Conservation (phyloP, 2,113 vertebrate species). For the Dromaius novaehollandiae region DNA sequence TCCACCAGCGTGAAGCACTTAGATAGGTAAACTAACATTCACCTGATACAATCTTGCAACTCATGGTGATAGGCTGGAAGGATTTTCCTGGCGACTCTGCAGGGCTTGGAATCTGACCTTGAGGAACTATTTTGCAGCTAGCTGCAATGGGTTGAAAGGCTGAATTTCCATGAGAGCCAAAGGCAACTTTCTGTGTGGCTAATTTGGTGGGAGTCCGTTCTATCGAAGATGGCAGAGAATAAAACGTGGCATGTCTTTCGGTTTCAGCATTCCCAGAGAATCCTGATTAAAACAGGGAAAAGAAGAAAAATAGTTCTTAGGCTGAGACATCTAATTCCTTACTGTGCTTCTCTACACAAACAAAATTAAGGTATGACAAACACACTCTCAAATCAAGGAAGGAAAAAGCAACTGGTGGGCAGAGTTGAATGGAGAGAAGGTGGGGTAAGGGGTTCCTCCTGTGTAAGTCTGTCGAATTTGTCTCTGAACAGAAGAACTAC, state of each 20-base stretch:
- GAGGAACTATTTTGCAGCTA: conserved; percentile 97
- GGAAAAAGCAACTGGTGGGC: not conserved
- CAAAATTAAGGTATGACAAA: not conserved
- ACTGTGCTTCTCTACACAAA: conserved; percentile 13
- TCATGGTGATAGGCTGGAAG: conserved; percentile 99
- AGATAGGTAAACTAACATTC: conserved; percentile 49
- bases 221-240: conserved; percentile 80
- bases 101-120: conserved; percentile 88
- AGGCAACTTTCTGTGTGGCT: conserved; percentile 87
- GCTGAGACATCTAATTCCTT: conserved; percentile 26
- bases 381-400: not conserved
- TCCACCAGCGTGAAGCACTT: not conserved
- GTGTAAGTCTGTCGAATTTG: not conserved
- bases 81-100: conserved; percentile 95
- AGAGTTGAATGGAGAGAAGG: rapidly evolving
- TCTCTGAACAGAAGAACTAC: not conserved
- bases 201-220: conserved; percentile 91
- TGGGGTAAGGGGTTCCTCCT: not conserved
- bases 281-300: conserved; percentile 77
- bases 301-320: conserved; percentile 62
- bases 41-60: conserved; percentile 99
- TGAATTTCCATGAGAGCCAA: conserved; percentile 96
- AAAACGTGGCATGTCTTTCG: conserved; percentile 78
- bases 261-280: conserved; percentile 81
- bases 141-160: conserved; percentile 98